A percentile compares a stretch with the other conserved stretches of the same genome.
Evolutionary conservation across 2,113 vertebrate genomes (phyloP).

Genomic region (Cathartes aura): DNA sequence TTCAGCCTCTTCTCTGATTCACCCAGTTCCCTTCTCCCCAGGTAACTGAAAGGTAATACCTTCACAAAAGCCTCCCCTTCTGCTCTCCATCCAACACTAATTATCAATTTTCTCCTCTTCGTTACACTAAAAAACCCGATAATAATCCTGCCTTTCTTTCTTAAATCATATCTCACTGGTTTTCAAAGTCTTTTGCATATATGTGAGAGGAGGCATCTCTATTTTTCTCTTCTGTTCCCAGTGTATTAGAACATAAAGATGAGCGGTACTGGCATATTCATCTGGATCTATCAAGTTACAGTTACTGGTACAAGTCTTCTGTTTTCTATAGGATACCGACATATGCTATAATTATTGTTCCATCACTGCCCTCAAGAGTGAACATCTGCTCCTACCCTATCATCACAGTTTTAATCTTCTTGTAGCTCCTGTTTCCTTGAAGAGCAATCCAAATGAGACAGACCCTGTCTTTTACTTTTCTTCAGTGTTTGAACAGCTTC

Average conservation of each 20-base stretch:
- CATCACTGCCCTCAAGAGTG: conserved; percentile 29
- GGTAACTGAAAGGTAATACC: not conserved
- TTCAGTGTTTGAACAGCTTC: conserved; percentile 1
- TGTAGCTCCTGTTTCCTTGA: conserved; percentile 34
- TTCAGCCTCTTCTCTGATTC: not conserved
- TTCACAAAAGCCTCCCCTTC: not conserved
- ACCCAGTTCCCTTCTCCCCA: not conserved
- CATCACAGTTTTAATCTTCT: conserved; percentile 10
- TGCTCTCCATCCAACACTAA: not conserved
- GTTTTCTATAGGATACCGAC: not conserved
- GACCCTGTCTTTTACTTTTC: conserved; percentile 13
- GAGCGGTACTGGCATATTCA: not conserved
- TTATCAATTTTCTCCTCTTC: not conserved
- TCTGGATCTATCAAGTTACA: not conserved
- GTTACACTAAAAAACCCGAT: not conserved
- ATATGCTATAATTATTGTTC: conserved; percentile 35
- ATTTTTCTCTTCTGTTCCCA: not conserved
- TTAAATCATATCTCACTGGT: not conserved
- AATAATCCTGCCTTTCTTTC: not conserved
- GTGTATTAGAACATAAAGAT: not conserved
- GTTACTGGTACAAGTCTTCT: not conserved
- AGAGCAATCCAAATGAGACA: conserved; percentile 1
- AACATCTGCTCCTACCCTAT: conserved; percentile 27
- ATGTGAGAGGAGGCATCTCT: not conserved
- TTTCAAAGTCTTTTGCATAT: not conserved